Conservation (phyloP, 2,113 vertebrate genomes). For the Mesocricetus auratus region DNA sequence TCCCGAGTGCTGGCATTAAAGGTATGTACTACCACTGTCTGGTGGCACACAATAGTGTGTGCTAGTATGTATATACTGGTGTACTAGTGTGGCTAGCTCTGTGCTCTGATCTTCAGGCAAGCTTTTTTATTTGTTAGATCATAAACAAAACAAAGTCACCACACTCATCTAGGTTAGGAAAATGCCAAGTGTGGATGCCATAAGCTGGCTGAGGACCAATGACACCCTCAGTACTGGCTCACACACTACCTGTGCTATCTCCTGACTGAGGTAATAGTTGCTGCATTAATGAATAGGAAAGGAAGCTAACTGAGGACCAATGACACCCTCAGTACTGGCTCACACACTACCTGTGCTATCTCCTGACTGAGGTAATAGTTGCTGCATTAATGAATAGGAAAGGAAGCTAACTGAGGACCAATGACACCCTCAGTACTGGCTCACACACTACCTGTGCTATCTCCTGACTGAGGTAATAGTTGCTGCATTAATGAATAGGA, state of each 20-base stretch:
- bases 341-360: not conserved
- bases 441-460: not conserved
- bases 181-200: not conserved
- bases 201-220: not conserved
- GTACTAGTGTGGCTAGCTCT: too few species aligned
- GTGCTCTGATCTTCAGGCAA: too few species aligned
- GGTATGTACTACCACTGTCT: too few species aligned
- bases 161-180: not conserved
- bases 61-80: too few species aligned
- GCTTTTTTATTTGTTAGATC: too few species aligned
- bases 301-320: not conserved
- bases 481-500: not conserved
- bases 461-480: not conserved
- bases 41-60: too few species aligned
- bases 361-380: not conserved
- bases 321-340: not conserved
- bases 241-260: not conserved
- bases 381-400: not conserved
- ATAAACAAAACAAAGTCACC: too few species aligned
- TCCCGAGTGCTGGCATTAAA: too few species aligned
- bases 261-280: not conserved
- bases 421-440: not conserved
- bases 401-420: conserved; percentile 5
- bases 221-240: not conserved
- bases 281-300: not conserved